Evolutionary conservation across 2,888 invertebrate genomes (phyloP), one percentile per base, ranked within the genome.

Genomic region (Mayetiola destructor): DNA sequence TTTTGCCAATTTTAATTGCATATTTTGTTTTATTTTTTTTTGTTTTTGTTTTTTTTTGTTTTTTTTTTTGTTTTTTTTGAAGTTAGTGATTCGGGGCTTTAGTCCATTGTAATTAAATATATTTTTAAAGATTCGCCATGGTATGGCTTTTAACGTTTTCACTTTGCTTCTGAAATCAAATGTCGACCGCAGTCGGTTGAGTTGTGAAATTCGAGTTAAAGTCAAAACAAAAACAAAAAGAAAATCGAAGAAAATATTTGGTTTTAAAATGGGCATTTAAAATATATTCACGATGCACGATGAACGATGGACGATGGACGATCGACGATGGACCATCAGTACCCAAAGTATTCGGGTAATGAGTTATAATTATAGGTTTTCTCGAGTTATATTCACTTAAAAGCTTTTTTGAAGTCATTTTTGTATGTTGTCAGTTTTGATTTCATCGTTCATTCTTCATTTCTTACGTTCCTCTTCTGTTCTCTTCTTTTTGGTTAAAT

Each of bases 301-400:
- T n/a, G n/a, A 36, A 6, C 5, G 4, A 6, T n/a, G 14, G 14
- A 36, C 8, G n/a, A 36, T 12, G 27, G 48, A 48, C 23, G 48
- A 48, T 48, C 48, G 27, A 48, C 23, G 48, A 48, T n/a, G n/a
- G n/a, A n/a, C 16, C 48, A 48, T 27, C 27, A 32, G 32, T 27
- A 27, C 23, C 27, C 23, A 48, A 48, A 48, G 48, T 48, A 48
- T 48, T 48, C 48, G 48, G 48, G 48, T 48, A 48, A 48, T 48
- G 48, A 48, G 48, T 48, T 48, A 48, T 48, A 48, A 48, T 48
- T 48, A 48, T 48, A 48, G 23, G 48, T 48, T 48, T n/a, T 27
- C 48, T 48, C 27, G 48, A 23, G 48, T 48, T 48, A 48, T 48
- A 48, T 48, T 48, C 48, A 48, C 48, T 48, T 48, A 48, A 48